Evolutionary conservation across 2,888 invertebrate genomes (phyloP), one percentile per base, ranked within the genome.

Genomic region (Aproaerema taeniolella): DNA sequence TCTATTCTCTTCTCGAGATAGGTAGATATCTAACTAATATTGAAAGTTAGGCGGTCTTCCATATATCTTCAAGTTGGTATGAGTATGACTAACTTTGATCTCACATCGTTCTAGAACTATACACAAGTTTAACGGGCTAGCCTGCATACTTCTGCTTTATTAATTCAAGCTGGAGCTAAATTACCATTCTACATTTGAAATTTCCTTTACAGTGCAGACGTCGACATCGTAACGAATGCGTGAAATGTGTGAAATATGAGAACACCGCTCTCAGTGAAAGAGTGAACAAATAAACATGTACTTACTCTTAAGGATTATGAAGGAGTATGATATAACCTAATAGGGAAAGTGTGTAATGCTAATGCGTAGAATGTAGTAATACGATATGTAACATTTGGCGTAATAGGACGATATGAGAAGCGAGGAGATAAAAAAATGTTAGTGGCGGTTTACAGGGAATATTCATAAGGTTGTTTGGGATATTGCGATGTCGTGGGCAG

Each of bases 391-490:
- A 16, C 34, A 26, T 35, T 35, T n/a, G 15, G 11, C 26, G 14
- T 35, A 35, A 35, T 28, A 28, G 35, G 28, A 15, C 16, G 16
- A 16, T 16, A 35, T 16, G 28, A 35, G 16, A n/a, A 28, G 26
- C 12, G 11, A 9, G 13, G 26, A 16, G 15, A 34, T 34, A 25
- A 33, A 41, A 41, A 42, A 41, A 30, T 28, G 14, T 38, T 34
- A 31, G 35, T 15, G 38, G 34, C 38, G 30, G 31, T 42, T 38
- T 11, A 32, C 30, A 24, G 52, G 46, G 51, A 61, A 62, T 65
- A 60, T 62, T 62, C 58, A 62, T 61, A 60, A 55, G 58, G 53
- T 51, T 49, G 47, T 48, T 45, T 46, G 46, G 49, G 47, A 52
- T 46, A 43, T 53, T 53, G 42, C 44, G 49, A 49, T 52, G 47